Conservation (phyloP, 2,888 invertebrate genomes). For the Tortricodes alternella region DNA sequence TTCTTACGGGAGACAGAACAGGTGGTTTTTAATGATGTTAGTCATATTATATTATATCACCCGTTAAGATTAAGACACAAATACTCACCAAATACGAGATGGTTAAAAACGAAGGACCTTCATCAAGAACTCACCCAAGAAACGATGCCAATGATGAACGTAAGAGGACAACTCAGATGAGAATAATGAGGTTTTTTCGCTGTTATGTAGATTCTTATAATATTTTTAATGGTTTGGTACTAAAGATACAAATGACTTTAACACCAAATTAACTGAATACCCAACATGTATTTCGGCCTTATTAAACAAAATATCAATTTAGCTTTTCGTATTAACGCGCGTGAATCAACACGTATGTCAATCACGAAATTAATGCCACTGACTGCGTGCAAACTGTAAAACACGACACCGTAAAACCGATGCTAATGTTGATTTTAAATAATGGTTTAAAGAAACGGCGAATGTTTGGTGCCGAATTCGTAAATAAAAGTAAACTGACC, state of each 20-base stretch:
- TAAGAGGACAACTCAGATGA: not conserved
- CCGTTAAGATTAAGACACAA: too few species aligned
- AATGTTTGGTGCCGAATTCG: slow-evolving; percentile 50
- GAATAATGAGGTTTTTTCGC: not conserved
- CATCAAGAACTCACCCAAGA: not conserved
- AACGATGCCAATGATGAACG: not conserved
- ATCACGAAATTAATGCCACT: not conserved
- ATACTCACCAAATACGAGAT: too few species aligned
- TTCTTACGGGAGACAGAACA: slow-evolving; percentile 16
- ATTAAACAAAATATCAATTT: not conserved
- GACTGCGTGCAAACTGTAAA: not conserved
- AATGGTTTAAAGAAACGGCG: slow-evolving; percentile 16
- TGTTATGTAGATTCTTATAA: not conserved
- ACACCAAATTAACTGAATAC: not conserved
- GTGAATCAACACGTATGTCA: not conserved
- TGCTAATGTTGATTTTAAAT: slow-evolving; percentile 23
- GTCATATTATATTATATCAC: too few species aligned
- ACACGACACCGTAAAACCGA: not conserved
- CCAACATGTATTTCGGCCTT: not conserved
- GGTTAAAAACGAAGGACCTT: too few species aligned
- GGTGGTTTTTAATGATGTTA: slow-evolving; percentile 9
- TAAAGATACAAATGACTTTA: too few species aligned
- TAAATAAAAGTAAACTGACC: slow-evolving; percentile 45
- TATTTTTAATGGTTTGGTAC: too few species aligned
- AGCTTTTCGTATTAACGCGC: not conserved